These are phyloP conservation scores for Herpailurus yagouaroundi DNA, from an alignment of 2,113 vertebrate genomes.

Conservation along the genomic window DNA sequence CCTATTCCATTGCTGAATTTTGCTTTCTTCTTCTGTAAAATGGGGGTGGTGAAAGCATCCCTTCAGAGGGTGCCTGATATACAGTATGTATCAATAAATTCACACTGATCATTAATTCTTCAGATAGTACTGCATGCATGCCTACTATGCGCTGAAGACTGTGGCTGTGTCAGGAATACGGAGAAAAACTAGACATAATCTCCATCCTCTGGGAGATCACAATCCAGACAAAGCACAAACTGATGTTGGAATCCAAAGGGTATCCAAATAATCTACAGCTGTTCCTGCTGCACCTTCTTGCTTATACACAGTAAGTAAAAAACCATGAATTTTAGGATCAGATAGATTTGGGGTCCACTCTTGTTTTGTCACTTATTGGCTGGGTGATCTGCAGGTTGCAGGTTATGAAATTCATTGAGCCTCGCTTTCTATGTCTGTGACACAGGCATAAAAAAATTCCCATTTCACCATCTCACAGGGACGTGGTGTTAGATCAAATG, in stretches of 20 bases:
- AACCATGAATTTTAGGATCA: neutral
- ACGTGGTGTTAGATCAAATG: neutral
- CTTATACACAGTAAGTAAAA: neutral
- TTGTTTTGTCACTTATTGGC: neutral
- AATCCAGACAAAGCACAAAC: neutral
- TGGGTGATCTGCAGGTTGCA: neutral
- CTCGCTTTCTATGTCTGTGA: slow-evolving; percentile 40
- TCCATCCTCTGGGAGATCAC: neutral
- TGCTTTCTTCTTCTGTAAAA: neutral
- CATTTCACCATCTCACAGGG: neutral
- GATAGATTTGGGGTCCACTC: neutral
- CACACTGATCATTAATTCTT: neutral
- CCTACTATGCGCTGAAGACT: neutral
- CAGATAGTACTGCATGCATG: neutral
- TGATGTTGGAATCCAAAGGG: neutral
- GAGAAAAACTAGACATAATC: neutral
- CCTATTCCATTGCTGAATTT: neutral
- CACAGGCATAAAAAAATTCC: neutral
- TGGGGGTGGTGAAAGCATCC: neutral
- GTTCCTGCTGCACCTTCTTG: neutral
- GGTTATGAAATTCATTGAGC: neutral
- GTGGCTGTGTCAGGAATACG: neutral
- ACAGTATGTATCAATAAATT: neutral
- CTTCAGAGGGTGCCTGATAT: neutral
- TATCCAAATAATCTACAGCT: neutral